Percentiles rank a stretch among this genome's conserved stretches.
These are phyloP conservation scores for Drepana falcataria DNA, from an alignment of 2,888 invertebrate species.

Conservation along the genomic window DNA sequence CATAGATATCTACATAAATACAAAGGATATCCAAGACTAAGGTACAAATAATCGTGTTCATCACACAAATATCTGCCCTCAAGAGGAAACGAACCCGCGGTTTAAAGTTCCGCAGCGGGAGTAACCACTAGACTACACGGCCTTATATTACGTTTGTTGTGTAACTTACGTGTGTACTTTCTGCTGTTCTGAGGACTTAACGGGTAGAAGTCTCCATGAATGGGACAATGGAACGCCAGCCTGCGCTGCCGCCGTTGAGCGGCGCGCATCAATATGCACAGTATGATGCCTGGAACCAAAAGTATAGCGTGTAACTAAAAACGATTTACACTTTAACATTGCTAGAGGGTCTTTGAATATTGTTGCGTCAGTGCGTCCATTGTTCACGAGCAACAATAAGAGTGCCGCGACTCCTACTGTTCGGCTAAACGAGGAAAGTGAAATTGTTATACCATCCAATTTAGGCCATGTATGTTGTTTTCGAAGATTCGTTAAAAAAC, in stretches of 20 bases:
- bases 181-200: slow-evolving; percentile 81
- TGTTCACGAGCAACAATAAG: background rate
- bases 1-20: too few species aligned
- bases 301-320: slow-evolving; percentile 9
- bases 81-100: too few species aligned
- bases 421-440: background rate
- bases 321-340: background rate
- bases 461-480: background rate
- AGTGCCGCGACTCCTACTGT: background rate
- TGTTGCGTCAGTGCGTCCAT: background rate
- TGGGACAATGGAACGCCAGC: slow-evolving; percentile 86
- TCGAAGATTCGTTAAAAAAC: too few species aligned
- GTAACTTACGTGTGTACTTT: slow-evolving; percentile 67
- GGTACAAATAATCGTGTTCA: too few species aligned
- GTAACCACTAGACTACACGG: too few species aligned
- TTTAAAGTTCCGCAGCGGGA: too few species aligned
- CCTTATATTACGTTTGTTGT: too few species aligned
- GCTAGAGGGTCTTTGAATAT: background rate
- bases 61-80: too few species aligned
- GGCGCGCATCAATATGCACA: slow-evolving; percentile 83
- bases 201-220: slow-evolving; percentile 88
- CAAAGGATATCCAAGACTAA: too few species aligned
- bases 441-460: background rate
- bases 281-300: slow-evolving; percentile 75
- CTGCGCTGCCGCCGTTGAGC: slow-evolving; percentile 83